phyloP scores from a whole-genome alignment of 37 sponge, comb jelly and placozoan species.

The Corticium candelabrum region DNA sequence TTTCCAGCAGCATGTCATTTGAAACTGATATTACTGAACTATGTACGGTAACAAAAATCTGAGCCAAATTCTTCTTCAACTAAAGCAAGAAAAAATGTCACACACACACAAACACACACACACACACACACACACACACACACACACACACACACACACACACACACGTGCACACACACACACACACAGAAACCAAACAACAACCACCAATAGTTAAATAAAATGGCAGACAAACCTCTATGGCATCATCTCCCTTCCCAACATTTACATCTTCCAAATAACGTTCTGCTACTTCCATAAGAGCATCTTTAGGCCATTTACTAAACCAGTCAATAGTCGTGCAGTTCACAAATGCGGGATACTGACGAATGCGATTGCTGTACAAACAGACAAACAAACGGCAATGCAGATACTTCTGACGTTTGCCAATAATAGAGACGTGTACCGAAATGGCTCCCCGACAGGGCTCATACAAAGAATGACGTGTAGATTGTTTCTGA shows the following conservation, averaged over 20 bases:
- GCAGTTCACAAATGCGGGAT: constrained; percentile 97
- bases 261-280: constrained; percentile 83
- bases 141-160: constrained; percentile 9
- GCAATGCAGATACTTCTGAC: background rate
- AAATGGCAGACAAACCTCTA: background rate
- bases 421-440: no score
- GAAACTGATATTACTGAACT: constrained; percentile 89
- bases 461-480: constrained; percentile 98
- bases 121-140: constrained; percentile 7
- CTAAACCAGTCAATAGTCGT: constrained; percentile 99
- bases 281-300: constrained; percentile 89
- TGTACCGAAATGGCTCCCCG: constrained; percentile 89
- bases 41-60: constrained; percentile 82
- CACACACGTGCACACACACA: background rate
- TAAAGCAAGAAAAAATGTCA: constrained; percentile 3
- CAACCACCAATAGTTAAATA: no score
- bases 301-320: constrained; percentile 98
- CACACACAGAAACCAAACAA: background rate
- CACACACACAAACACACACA: no score
- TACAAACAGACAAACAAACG: background rate
- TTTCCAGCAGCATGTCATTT: constrained; percentile 87
- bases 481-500: constrained; percentile 85
- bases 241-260: constrained; percentile 7
- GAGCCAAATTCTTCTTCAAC: constrained; percentile 57
- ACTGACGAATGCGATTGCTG: constrained; percentile 88